These are phyloP conservation scores for Liasis olivaceus DNA, from an alignment of 2,797 vertebrate genomes.

Conservation along the genomic window DNA sequence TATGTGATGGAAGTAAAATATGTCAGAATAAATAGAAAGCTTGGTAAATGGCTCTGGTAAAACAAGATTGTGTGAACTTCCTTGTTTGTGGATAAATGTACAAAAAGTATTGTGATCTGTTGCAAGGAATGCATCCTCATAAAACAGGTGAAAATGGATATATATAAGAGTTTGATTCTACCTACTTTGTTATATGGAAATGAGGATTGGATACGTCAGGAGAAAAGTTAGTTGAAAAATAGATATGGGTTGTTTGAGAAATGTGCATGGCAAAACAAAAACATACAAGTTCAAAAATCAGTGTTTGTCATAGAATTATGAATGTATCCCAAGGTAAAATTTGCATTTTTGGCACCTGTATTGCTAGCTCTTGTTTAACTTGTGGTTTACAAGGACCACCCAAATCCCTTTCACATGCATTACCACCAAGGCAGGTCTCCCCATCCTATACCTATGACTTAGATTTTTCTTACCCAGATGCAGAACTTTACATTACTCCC, in stretches of 20 bases:
- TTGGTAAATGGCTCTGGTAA: background rate
- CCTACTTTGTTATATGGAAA: background rate
- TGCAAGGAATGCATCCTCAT: background rate
- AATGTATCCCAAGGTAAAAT: too few species aligned
- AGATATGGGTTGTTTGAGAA: background rate
- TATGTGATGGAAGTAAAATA: background rate
- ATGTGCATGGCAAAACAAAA: background rate
- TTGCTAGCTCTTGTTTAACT: too few species aligned
- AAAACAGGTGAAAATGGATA: background rate
- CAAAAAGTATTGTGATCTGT: background rate
- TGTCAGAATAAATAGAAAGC: background rate
- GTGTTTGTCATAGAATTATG: too few species aligned
- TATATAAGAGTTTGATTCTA: background rate
- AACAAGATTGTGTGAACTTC: background rate
- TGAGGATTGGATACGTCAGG: background rate
- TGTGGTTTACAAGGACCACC: too few species aligned
- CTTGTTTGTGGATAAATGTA: background rate
- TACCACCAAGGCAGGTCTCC: too few species aligned
- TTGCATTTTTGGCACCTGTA: too few species aligned
- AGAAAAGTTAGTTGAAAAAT: background rate
- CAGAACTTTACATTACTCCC: too few species aligned
- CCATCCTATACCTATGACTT: too few species aligned
- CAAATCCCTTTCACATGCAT: too few species aligned
- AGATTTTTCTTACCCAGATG: too few species aligned
- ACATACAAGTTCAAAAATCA: too few species aligned